Evolutionary conservation across 2,797 vertebrate genomes (phyloP).

Genomic region (Myotis vivesi): DNA sequence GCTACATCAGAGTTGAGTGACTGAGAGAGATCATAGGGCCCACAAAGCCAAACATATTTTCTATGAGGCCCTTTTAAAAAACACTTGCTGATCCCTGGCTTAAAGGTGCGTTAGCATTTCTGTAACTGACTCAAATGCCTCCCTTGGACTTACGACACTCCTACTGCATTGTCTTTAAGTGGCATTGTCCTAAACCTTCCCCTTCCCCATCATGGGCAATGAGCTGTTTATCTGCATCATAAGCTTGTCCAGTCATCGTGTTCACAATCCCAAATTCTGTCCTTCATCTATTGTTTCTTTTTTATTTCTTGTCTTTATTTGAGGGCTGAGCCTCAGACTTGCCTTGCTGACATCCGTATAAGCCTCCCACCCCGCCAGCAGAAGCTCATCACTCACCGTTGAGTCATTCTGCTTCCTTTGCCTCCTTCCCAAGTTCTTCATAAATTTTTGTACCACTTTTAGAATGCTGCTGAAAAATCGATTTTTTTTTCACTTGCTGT

Average conservation of each 20-base stretch:
- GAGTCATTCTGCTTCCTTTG: background rate
- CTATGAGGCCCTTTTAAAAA: background rate
- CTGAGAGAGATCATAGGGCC: background rate
- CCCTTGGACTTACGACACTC: background rate
- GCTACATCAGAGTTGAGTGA: background rate
- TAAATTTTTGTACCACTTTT: constrained; percentile 52
- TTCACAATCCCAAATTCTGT: background rate
- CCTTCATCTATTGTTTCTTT: background rate
- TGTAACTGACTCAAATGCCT: background rate
- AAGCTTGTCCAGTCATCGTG: background rate
- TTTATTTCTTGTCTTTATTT: background rate
- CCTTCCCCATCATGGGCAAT: background rate
- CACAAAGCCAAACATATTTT: background rate
- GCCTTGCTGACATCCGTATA: background rate
- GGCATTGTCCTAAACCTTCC: background rate
- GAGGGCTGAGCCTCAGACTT: background rate
- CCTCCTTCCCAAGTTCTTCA: constrained; percentile 26
- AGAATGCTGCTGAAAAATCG: constrained; percentile 62
- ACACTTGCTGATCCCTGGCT: background rate
- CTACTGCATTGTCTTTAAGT: fast-evolving
- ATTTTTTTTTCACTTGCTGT: constrained; percentile 26
- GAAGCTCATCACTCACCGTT: background rate
- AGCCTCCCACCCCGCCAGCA: background rate
- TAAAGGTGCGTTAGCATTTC: background rate
- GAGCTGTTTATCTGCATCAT: background rate